Conservation (phyloP, 2,113 vertebrate genomes). For the Romanogobio albipinnatus region DNA sequence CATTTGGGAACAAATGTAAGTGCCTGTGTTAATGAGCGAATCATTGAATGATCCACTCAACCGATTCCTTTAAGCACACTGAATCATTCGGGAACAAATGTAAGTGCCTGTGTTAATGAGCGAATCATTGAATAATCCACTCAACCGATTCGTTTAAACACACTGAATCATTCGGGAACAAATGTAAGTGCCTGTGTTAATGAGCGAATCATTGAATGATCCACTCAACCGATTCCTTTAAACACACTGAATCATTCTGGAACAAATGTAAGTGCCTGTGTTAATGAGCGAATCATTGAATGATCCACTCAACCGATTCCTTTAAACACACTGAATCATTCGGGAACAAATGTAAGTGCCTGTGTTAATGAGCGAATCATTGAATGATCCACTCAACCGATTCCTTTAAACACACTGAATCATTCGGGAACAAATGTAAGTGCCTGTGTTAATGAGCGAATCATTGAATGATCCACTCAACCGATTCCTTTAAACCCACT, state of each 20-base stretch:
- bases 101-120: too few species aligned
- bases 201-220: too few species aligned
- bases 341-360: not conserved
- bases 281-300: too few species aligned
- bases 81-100: not conserved
- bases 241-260: too few species aligned
- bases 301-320: not conserved
- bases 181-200: not conserved
- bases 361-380: too few species aligned
- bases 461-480: not conserved
- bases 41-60: not conserved
- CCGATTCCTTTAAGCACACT: not conserved
- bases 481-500: not conserved
- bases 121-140: not conserved
- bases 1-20: not conserved
- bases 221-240: not conserved
- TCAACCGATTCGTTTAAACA: not conserved
- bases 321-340: not conserved
- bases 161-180: not conserved
- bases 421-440: not conserved
- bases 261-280: not conserved
- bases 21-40: too few species aligned
- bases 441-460: too few species aligned
- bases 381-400: not conserved
- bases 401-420: not conserved